Percentiles rank a stretch among this genome's conserved stretches.
phyloP scores from a whole-genome alignment of 2,888 invertebrate species.

The Spisula subtruncata region DNA sequence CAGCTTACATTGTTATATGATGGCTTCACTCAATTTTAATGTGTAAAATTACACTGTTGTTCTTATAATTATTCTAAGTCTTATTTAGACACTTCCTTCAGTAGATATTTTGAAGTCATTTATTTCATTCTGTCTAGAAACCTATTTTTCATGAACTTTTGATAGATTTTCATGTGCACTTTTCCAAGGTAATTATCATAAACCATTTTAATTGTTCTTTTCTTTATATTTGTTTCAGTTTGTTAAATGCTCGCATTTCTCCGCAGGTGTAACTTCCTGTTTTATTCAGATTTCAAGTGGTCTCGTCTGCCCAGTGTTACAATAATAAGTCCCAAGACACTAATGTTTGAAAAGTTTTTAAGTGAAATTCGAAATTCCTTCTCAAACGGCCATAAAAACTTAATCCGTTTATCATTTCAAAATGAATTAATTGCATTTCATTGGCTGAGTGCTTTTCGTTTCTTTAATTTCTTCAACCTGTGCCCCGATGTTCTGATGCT shows the following conservation, averaged over 20 bases:
- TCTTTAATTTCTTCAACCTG: constrained; percentile 14
- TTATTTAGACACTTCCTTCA: too few relatives aligned
- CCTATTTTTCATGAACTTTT: neutral
- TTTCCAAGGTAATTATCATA: neutral
- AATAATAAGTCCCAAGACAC: neutral
- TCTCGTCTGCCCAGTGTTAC: constrained; percentile 6
- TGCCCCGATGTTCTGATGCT: constrained; percentile 43
- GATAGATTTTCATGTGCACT: neutral
- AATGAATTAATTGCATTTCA: constrained; percentile 70
- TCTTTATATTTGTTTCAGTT: constrained; percentile 17
- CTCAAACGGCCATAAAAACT: constrained; percentile 67
- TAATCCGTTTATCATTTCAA: constrained; percentile 68
- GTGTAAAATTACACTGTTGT: too few relatives aligned
- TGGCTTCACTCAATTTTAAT: too few relatives aligned
- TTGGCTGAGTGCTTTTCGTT: constrained; percentile 44
- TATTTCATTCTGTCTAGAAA: neutral
- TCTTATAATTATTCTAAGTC: too few relatives aligned
- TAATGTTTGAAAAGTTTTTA: constrained; percentile 13
- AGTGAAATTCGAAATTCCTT: constrained; percentile 18
- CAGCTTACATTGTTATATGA: too few relatives aligned
- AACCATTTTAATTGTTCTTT: neutral
- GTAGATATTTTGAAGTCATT: neutral
- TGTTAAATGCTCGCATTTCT: constrained; percentile 25
- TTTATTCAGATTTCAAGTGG: constrained; percentile 17
- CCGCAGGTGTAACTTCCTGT: constrained; percentile 59